Base-by-base conservation (phyloP, 2,113 vertebrate species). In the Fulmarus glacialis region DNA sequence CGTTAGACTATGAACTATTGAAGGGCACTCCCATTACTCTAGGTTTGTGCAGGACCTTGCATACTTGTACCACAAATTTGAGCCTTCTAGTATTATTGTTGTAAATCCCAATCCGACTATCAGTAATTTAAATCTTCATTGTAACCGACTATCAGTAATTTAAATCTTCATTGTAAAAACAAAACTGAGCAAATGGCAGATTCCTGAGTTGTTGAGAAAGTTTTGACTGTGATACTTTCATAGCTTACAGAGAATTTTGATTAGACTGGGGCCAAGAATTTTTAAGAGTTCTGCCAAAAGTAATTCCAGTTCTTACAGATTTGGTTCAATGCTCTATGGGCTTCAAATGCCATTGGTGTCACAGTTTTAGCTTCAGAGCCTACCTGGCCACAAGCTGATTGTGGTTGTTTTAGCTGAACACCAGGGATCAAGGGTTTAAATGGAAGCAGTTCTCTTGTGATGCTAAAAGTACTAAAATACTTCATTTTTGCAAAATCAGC, bases 291-390 rank as follows among this genome's bases (percentile, higher is more conserved):
- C 63, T 92, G 59, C 32, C 55, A 87, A 60, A 67, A 95, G 70
- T 59, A 82, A 82, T 89, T 79, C 68, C 40, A 63, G 10, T 85
- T 82, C 80, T 72, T 72, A 56, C 40, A 91, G 83, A n/a, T 68
- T 17, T 77, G 60, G 17, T 66, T 92, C 68, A 84, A n/a, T 48
- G 72, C 48, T 82, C 62, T 12, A 0, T 8, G 63, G 79, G 9
- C 21, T 96, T 94, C n/a, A 90, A 87, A 92, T 80, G 36, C 9
- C 36, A 67, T 64, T 84, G 94, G 34, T 74, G 48, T 38, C 85
- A 93, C 63, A 88, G 63, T 34, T 95, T 81, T 77, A 90, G 22
- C 63, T 94, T 78, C 63, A 94, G 42, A 95, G 52, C 16, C 70
- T 77, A 75, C 40, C 64, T 91, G 64, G 48, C 13, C 42, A 60